Evolutionary conservation across 2,888 invertebrate species (phyloP).

Genomic region (Cantharis flavilabris): DNA sequence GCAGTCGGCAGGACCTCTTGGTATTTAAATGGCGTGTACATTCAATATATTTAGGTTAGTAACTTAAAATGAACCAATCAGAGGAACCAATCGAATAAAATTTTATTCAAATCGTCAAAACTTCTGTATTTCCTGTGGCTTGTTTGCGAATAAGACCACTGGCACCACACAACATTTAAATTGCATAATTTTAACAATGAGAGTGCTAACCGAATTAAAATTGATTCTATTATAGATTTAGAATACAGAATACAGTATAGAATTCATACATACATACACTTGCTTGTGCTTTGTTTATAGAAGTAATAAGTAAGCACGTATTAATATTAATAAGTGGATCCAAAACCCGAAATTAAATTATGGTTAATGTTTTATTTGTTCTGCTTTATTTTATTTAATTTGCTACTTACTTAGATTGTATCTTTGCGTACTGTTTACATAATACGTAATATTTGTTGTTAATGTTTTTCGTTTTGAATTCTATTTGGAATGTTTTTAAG

Average conservation of each 20-base stretch:
- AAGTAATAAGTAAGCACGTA: neutral
- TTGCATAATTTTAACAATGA: neutral
- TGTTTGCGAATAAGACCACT: neutral
- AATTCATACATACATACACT: too few species aligned
- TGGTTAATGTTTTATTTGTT: neutral
- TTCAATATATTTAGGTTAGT: too few species aligned
- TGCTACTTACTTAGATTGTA: neutral
- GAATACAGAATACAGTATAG: neutral
- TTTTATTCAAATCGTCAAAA: too few species aligned
- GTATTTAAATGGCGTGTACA: too few species aligned
- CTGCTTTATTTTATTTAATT: neutral
- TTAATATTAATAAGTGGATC: neutral
- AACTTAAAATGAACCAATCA: neutral
- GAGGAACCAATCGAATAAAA: too few species aligned
- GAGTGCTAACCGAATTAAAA: neutral
- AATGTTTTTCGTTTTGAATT: neutral
- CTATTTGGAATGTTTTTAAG: neutral
- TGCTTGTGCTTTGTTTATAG: neutral
- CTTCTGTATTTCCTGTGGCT: too few species aligned
- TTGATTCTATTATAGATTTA: neutral
- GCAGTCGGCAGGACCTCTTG: too few species aligned
- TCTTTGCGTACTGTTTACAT: neutral
- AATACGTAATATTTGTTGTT: neutral
- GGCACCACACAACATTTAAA: neutral
- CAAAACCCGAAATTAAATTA: neutral